Conservation (phyloP, 2,888 invertebrate species). For the Smittia aterrima region DNA sequence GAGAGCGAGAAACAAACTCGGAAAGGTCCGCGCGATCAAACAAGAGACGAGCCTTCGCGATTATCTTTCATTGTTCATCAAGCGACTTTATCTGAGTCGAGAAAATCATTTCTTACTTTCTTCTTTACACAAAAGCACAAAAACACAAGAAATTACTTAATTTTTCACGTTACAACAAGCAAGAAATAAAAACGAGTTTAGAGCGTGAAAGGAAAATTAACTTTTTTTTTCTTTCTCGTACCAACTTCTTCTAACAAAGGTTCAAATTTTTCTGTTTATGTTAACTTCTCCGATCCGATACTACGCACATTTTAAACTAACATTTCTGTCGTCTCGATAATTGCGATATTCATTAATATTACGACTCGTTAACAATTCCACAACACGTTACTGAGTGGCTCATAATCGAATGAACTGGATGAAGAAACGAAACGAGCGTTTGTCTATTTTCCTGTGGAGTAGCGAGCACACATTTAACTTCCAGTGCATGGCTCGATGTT, state of each 20-base stretch:
- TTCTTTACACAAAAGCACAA: neutral
- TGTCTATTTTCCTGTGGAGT: neutral
- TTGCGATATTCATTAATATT: neutral
- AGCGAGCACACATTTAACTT: neutral
- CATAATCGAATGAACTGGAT: neutral
- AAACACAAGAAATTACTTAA: neutral
- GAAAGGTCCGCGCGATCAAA: too few species aligned
- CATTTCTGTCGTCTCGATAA: neutral
- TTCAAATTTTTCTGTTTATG: neutral
- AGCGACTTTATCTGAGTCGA: neutral
- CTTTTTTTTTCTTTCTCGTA: conserved; percentile 19
- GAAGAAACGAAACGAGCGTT: neutral
- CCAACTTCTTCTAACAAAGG: neutral
- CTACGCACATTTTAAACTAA: neutral
- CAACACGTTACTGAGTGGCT: neutral
- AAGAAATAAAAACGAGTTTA: conserved; percentile 15
- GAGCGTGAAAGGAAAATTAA: conserved; percentile 26
- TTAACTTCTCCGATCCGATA: neutral
- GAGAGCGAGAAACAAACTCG: too few species aligned
- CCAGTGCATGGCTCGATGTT: neutral
- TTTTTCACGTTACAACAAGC: neutral
- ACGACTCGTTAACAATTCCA: neutral
- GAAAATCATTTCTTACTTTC: neutral
- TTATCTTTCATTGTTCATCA: neutral
- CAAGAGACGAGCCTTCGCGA: neutral